Evolutionary conservation across 2,797 vertebrate genomes (phyloP).

Genomic region (Periparus ater): DNA sequence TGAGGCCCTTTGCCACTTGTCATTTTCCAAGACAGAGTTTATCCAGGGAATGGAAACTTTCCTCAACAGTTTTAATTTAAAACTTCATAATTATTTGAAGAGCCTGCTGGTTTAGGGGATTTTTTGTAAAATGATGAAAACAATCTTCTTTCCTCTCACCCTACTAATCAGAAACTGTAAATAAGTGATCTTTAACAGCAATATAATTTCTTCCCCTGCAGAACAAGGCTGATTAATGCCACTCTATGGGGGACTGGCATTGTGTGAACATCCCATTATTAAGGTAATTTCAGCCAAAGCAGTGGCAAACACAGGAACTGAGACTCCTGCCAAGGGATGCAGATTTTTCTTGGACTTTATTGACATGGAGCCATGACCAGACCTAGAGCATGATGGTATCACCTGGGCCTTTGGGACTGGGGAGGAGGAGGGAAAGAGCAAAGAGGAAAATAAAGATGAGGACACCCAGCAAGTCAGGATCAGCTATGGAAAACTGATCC

Average conservation of each 20-base stretch:
- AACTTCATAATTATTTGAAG: background rate
- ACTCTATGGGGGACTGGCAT: background rate
- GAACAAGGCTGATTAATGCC: background rate
- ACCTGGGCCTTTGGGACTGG: background rate
- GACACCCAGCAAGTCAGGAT: background rate
- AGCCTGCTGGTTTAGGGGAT: background rate
- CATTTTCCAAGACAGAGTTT: background rate
- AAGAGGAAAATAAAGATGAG: background rate
- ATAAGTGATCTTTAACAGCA: constrained; percentile 3
- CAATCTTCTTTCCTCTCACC: background rate
- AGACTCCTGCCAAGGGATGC: background rate
- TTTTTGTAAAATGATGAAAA: background rate
- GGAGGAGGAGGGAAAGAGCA: background rate
- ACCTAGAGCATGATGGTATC: background rate
- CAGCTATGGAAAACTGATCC: background rate
- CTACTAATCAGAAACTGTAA: constrained; percentile 15
- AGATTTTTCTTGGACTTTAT: background rate
- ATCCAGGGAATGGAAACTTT: background rate
- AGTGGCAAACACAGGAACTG: background rate
- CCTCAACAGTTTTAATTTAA: background rate
- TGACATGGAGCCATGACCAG: background rate
- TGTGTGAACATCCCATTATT: background rate
- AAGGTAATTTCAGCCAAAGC: background rate
- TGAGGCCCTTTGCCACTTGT: background rate
- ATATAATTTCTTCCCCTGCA: background rate